Conservation (phyloP, 2,888 invertebrate species). For the Apodemia hepburni region DNA sequence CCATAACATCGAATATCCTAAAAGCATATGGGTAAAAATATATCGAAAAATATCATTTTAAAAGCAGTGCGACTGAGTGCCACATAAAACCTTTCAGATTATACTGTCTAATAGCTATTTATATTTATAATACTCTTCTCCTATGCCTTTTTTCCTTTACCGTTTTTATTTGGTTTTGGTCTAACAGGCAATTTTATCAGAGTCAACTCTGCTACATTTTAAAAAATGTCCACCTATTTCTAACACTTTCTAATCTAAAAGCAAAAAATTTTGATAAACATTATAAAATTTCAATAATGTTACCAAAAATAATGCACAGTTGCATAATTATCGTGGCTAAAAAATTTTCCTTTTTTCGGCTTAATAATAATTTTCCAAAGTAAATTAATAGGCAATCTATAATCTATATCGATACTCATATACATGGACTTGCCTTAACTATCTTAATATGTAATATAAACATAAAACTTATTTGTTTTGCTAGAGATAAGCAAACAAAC, state of each 20-base stretch:
- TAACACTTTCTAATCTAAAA: too few relatives aligned
- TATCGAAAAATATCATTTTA: not conserved
- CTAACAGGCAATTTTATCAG: too few relatives aligned
- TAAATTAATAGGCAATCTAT: not conserved
- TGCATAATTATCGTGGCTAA: not conserved
- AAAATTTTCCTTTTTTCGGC: too few relatives aligned
- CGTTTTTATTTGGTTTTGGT: too few relatives aligned
- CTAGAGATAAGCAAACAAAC: not conserved
- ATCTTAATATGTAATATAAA: not conserved
- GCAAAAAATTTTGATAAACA: too few relatives aligned
- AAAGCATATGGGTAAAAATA: conserved; percentile 8
- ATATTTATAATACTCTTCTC: not conserved
- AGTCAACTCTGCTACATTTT: too few relatives aligned
- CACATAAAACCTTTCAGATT: not conserved
- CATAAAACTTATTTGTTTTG: conserved; percentile 1
- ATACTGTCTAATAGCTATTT: not conserved
- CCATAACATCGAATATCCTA: conserved; percentile 2
- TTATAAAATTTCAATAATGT: too few relatives aligned
- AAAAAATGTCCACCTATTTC: too few relatives aligned
- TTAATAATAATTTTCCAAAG: not conserved
- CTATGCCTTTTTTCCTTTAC: not conserved
- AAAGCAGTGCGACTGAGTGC: not conserved
- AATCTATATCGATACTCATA: not conserved
- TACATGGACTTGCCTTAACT: not conserved
- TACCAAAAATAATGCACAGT: not conserved